Conservation (phyloP, 2,113 vertebrate species). For the Talpa occidentalis region DNA sequence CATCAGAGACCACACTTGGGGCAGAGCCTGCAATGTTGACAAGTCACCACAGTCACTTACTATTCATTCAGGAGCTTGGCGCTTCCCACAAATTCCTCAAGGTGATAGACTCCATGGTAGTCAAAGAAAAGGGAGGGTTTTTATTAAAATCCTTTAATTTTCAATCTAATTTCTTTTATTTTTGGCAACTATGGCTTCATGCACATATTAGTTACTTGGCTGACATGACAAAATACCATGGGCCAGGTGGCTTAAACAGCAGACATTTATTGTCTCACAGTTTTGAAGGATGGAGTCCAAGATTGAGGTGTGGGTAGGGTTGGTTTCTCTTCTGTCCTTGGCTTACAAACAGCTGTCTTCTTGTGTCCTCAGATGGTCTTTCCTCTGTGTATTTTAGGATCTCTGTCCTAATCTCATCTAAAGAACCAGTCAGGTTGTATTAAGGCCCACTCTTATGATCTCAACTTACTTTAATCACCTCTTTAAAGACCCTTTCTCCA, state of each 20-base stretch:
- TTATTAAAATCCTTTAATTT: background rate
- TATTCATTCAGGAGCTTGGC: background rate
- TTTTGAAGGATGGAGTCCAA: background rate
- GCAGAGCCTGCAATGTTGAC: background rate
- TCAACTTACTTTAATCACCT: background rate
- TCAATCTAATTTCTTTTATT: background rate
- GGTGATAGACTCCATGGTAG: no score
- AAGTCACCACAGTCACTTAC: background rate
- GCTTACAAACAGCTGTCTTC: background rate
- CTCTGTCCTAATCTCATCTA: background rate
- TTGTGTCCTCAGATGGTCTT: background rate
- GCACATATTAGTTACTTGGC: background rate
- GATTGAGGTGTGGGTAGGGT: background rate
- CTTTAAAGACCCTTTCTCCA: background rate
- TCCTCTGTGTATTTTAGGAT: background rate
- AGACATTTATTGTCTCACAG: background rate
- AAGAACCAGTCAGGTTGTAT: background rate
- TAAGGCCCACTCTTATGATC: background rate
- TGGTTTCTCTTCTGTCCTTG: background rate
- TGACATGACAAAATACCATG: background rate
- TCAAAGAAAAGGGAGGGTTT: background rate
- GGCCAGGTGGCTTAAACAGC: background rate
- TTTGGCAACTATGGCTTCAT: background rate
- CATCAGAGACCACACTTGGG: background rate
- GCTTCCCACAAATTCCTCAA: background rate